A percentile compares a stretch with the other conserved stretches of the same genome.
phyloP scores from a whole-genome alignment of 2,113 vertebrate genomes.

The Pelusios castaneus region DNA sequence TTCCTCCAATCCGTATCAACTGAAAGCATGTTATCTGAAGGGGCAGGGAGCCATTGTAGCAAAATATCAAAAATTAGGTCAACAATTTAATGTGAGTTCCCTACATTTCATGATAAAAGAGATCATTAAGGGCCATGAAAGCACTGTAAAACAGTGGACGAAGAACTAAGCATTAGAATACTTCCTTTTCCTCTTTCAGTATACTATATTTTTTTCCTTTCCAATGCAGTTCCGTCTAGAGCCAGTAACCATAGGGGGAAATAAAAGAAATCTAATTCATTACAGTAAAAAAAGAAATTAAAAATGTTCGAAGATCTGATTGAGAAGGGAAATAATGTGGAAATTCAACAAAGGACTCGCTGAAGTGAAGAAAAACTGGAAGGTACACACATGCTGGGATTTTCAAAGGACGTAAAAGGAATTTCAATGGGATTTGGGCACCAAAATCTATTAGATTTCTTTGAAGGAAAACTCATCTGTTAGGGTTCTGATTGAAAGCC shows the following conservation, averaged over 20 bases:
- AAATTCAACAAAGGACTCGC: not conserved
- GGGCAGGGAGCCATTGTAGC: not conserved
- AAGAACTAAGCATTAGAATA: conserved; percentile 24
- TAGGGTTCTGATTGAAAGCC: not conserved
- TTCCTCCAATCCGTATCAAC: not conserved
- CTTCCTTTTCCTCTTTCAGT: conserved; percentile 42
- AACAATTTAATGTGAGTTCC: not conserved
- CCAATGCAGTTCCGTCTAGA: not conserved
- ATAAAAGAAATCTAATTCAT: not conserved
- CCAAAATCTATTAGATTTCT: not conserved
- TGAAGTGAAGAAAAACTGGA: not conserved
- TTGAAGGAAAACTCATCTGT: not conserved
- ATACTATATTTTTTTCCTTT: conserved; percentile 21
- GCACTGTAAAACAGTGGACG: not conserved
- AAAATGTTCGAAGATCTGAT: conserved; percentile 30
- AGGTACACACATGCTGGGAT: not conserved
- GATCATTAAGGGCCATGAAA: conserved; percentile 22
- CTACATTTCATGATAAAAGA: not conserved
- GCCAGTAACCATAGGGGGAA: not conserved
- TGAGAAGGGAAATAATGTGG: not conserved
- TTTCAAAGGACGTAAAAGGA: conserved; percentile 13
- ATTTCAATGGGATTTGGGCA: conserved; percentile 1
- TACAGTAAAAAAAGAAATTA: not conserved
- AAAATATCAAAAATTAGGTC: conserved; percentile 55
- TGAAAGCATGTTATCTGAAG: not conserved